phyloP scores from a whole-genome alignment of 2,888 invertebrate species.

The Tenthredo distinguenda region DNA sequence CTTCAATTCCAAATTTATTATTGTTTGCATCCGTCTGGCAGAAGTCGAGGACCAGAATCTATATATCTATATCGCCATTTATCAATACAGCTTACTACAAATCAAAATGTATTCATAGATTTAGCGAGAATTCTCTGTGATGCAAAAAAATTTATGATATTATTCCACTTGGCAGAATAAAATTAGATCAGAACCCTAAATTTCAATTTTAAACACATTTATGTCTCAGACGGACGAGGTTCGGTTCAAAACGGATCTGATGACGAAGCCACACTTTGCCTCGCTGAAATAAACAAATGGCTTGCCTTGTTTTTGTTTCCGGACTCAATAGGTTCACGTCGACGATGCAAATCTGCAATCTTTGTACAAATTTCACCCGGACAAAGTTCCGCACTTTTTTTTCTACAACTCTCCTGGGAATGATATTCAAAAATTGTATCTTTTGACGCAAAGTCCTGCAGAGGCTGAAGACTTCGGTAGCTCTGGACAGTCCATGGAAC shows the following conservation, averaged over 20 bases:
- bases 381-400: background rate
- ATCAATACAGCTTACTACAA: background rate
- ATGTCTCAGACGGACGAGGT: background rate
- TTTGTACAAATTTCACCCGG: background rate
- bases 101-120: background rate
- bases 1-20: background rate
- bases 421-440: background rate
- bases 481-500: background rate
- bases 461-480: background rate
- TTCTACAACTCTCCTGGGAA: background rate
- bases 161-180: background rate
- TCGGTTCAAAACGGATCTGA: background rate
- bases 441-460: background rate
- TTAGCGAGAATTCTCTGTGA: background rate
- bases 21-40: background rate
- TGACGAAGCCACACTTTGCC: background rate
- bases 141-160: background rate
- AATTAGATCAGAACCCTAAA: background rate
- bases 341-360: background rate
- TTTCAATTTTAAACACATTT: background rate
- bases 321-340: background rate
- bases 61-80: background rate
- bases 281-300: background rate
- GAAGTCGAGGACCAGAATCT: background rate
- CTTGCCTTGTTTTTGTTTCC: conserved; percentile 19